Evolutionary conservation across 1,140 invertebrate genomes (phyloP), one percentile per base, ranked within the genome.

Genomic region (Musca domestica): DNA sequence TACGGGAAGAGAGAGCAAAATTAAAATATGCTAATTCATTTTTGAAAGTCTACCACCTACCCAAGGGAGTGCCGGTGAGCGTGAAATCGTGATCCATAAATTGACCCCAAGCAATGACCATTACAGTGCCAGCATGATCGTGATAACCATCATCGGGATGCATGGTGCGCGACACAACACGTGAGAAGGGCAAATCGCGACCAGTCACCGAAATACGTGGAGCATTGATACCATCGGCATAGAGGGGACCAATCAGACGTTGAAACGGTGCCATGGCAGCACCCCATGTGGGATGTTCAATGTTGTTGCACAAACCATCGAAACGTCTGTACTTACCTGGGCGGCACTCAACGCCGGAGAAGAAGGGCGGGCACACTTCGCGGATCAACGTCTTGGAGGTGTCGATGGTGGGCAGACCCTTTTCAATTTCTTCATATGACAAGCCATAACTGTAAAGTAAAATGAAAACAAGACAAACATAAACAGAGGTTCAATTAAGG

Each of bases 31-130:
- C 30, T 25, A 41, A 64, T 46, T 9, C 56, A 19, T 27, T 49
- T 6, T n/a, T 65, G 72, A 76, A 83, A 51, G 27, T 14, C n/a
- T 20, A 19, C 20, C 20, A 71, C 71, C 48, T 86, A 94, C 92
- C 92, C 69, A 94, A 82, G 67, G 92, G 92, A 30, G 92, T 94
- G 27, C 87, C 94, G 61, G 93, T 95, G 10, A 96, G 85, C 1
- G 94, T 96, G 72, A 95, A 92, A 79, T 96, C 95, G 83, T 96
- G 95, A 81, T 96, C 95, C 88, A 96, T 93, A 81, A 96, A 95
- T 83, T 96, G 95, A 73, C 94, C 94, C 93, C 93, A 95, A 64
- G 93, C 93, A 68, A 96, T 94, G 49, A 95, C 88, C 90, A 96
- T 94, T 69, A 95, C 92, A 14, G 94, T 95, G 52, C 94, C 92